A percentile compares a stretch with the other conserved stretches of the same genome.
These are phyloP conservation scores for Leptarthrus brevirostris DNA, from an alignment of 2,888 invertebrate genomes.

Conservation along the genomic window DNA sequence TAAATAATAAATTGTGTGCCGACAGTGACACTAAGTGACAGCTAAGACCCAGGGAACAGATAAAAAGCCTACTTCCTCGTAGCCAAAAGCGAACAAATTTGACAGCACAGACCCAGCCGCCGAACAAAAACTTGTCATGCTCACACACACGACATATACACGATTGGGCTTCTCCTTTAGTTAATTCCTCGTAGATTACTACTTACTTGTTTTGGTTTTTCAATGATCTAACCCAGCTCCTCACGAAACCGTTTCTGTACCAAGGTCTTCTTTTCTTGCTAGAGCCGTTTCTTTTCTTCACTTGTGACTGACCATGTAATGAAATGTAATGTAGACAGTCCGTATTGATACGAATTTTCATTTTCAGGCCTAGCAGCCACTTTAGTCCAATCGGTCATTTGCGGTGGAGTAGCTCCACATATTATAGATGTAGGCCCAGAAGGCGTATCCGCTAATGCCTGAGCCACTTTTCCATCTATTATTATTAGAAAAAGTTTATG, in stretches of 20 bases:
- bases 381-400: background rate
- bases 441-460: background rate
- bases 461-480: background rate
- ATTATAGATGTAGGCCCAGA: background rate
- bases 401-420: slow-evolving; percentile 3
- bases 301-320: background rate
- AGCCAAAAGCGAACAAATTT: too few relatives aligned
- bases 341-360: background rate
- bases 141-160: too few relatives aligned
- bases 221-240: background rate
- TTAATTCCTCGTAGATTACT: too few relatives aligned
- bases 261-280: background rate
- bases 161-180: too few relatives aligned
- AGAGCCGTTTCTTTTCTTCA: background rate
- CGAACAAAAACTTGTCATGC: too few relatives aligned
- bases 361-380: background rate
- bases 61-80: too few relatives aligned
- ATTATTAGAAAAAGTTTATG: background rate
- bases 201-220: background rate
- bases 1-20: too few relatives aligned
- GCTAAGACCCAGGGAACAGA: too few relatives aligned
- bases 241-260: background rate
- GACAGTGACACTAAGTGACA: too few relatives aligned
- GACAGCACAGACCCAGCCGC: too few relatives aligned
- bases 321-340: background rate